Evolutionary conservation across 2,797 vertebrate species (phyloP), one percentile per base, ranked within the genome.

Genomic region (Myotis daubentonii): DNA sequence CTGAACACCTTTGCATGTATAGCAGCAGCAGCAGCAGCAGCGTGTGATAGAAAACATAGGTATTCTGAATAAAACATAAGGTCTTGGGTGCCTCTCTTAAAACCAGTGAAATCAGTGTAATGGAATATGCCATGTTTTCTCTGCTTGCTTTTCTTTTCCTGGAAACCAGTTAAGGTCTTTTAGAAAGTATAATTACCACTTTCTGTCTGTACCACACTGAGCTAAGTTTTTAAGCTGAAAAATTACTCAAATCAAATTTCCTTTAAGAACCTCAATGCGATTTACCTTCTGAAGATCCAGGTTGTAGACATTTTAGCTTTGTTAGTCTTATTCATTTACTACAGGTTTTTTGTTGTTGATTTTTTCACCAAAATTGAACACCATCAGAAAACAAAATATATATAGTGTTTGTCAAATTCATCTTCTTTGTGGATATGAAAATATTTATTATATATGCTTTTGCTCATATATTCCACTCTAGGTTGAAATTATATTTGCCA

Each of bases 211-310:
- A 75, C 13, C 15, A 71, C 44, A 47, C 23, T 74, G 82, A 89
- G 36, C 60, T 72, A 71, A 89, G 65, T 68, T 87, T 94, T 94
- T 88, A 82, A 66, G 12, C 8, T 70, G 8, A 57, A 86, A 90
- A 91, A 15, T 33, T 38, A n/a, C 36, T 72, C 74, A 75, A 75
- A 66, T 94, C 16, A 94, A 93, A 62, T 91, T 79, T 82, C 57
- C 8, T 8, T 4, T 36, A 87, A 60, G 84, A 80, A 22, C 30
- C 53, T 90, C 62, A 13, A 57, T 89, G 30, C 0, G 44, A 3
- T 25, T 72, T 94, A 53, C 72, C 72, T 70, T 90, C 55, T 17
- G 8, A 89, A 83, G 28, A 62, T 84, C 30, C 20, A 79, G 19
- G 41, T 28, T 79, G 25, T 81, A 84, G 30, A 8, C 23, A 82